Evolutionary conservation across 2,113 vertebrate genomes (phyloP).

Genomic region (Hippolais icterina): DNA sequence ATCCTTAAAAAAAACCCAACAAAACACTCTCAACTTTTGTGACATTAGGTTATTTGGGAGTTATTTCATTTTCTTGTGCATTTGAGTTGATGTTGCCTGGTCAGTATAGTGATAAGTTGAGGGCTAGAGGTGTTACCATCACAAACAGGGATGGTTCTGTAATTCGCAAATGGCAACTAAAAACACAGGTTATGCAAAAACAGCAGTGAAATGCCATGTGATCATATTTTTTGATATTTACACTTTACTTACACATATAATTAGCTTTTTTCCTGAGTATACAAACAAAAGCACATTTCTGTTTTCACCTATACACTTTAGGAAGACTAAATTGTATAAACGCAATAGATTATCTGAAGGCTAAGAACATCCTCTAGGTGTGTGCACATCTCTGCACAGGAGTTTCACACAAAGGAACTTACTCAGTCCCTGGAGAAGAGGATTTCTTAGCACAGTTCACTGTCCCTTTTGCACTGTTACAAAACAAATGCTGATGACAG

Average conservation of each 20-base stretch:
- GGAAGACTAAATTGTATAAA: not conserved
- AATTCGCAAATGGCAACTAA: not conserved
- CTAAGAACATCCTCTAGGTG: not conserved
- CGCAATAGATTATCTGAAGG: not conserved
- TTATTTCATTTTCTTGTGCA: not conserved
- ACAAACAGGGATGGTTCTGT: not conserved
- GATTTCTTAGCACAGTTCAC: not conserved
- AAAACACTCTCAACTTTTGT: not conserved
- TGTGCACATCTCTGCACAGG: rapidly evolving
- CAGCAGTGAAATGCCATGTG: not conserved
- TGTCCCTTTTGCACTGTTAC: not conserved
- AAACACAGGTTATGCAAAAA: not conserved
- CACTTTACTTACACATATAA: not conserved
- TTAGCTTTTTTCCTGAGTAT: not conserved
- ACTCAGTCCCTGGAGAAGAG: not conserved
- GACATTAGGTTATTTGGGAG: not conserved
- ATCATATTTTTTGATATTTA: not conserved
- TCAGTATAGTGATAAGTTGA: not conserved
- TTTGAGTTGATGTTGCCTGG: not conserved
- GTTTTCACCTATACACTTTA: not conserved
- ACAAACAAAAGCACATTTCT: not conserved
- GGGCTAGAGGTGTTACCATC: not conserved
- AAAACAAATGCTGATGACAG: not conserved
- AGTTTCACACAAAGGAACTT: not conserved
- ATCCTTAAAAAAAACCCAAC: not conserved